Conservation (phyloP, 2,113 vertebrate species). For the Quiscalus mexicanus region DNA sequence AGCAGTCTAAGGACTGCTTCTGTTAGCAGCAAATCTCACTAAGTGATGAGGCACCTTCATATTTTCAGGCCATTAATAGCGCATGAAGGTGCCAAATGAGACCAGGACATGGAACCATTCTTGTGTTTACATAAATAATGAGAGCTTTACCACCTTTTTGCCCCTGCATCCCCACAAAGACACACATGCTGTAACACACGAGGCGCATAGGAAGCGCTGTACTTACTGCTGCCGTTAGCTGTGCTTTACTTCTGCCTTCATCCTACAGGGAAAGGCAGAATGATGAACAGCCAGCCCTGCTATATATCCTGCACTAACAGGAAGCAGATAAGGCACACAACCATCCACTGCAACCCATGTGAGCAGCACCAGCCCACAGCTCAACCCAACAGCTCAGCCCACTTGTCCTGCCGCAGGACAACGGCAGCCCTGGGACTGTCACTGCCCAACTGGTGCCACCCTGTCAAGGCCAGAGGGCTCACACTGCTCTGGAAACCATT, state of each 20-base stretch:
- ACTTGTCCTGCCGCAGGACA: background rate
- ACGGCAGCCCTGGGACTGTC: background rate
- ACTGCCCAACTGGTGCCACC: background rate
- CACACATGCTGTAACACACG: background rate
- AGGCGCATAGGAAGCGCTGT: background rate
- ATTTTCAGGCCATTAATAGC: background rate
- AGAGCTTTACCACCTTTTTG: background rate
- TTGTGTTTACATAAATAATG: background rate
- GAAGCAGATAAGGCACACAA: conserved; percentile 54
- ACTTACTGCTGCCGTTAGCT: conserved; percentile 8
- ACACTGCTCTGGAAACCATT: background rate
- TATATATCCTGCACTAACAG: conserved; percentile 44
- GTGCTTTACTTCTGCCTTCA: conserved; percentile 11
- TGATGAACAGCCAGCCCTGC: background rate
- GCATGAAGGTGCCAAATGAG: background rate
- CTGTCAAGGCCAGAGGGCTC: background rate
- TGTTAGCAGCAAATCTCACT: background rate
- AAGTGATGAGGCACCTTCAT: background rate
- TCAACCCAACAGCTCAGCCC: background rate
- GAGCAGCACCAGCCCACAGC: conserved; percentile 31
- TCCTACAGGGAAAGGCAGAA: conserved; percentile 9
- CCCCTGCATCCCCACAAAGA: background rate
- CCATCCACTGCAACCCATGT: background rate
- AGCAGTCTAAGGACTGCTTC: background rate
- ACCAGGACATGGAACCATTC: background rate